These are phyloP conservation scores for Falco peregrinus DNA, from an alignment of 2,797 vertebrate genomes.

Conservation along the genomic window DNA sequence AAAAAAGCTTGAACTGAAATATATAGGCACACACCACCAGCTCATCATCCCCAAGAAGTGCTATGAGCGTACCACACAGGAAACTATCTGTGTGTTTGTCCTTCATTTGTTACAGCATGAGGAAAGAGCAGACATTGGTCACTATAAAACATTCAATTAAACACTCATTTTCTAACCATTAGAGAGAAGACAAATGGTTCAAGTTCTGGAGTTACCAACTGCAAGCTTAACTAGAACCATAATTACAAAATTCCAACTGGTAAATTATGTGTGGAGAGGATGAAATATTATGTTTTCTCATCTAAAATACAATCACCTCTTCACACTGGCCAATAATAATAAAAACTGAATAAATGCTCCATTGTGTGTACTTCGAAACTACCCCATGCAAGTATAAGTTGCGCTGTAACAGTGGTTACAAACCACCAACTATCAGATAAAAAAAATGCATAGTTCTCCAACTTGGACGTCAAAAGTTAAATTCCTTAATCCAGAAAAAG, in stretches of 20 bases:
- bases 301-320: constrained; percentile 33
- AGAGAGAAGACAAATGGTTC: not conserved
- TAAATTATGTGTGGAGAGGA: constrained; percentile 9
- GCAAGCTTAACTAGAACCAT: constrained; percentile 26
- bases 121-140: not conserved
- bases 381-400: not conserved
- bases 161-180: constrained; percentile 10
- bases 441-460: not conserved
- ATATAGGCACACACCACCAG: not conserved
- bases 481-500: not conserved
- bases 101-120: not conserved
- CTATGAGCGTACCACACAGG: not conserved
- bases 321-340: constrained; percentile 25
- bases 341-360: constrained; percentile 5
- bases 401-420: constrained; percentile 3
- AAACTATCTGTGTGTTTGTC: not conserved
- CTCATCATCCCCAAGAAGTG: not conserved
- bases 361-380: not conserved
- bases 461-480: not conserved
- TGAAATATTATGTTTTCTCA: constrained; percentile 21
- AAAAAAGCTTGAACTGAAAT: not conserved
- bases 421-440: not conserved
- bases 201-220: constrained; percentile 38
- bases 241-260: constrained; percentile 40
- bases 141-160: constrained; percentile 10